These are phyloP conservation scores for Tarsius wallacei DNA, from an alignment of 2,797 vertebrate genomes.

Conservation along the genomic window DNA sequence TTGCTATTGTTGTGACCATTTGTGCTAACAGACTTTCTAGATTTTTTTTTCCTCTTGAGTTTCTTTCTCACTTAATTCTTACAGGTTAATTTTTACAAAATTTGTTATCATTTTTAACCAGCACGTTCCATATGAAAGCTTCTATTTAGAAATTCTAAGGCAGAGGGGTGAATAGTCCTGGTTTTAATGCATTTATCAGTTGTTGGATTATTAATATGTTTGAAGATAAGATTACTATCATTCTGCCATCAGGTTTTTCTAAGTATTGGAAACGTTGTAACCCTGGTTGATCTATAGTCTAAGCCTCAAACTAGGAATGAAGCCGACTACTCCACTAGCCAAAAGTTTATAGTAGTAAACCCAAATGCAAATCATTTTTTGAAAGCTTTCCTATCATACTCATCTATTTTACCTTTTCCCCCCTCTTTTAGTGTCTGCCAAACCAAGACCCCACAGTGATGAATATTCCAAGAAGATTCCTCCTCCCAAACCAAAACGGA, in stretches of 20 bases:
- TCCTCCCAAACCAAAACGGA: slow-evolving; percentile 99
- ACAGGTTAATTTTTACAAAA: slow-evolving; percentile 72
- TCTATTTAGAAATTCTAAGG: slow-evolving; percentile 78
- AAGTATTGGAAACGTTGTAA: neutral
- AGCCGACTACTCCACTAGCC: neutral
- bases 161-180: neutral
- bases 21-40: slow-evolving; percentile 62
- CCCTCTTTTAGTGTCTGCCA: slow-evolving; percentile 89
- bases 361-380: neutral
- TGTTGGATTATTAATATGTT: slow-evolving; percentile 19
- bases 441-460: slow-evolving; percentile 97
- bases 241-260: neutral
- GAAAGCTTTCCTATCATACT: neutral
- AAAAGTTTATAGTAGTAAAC: neutral
- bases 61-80: slow-evolving; percentile 66
- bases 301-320: neutral
- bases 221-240: slow-evolving; percentile 1
- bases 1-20: slow-evolving; percentile 53
- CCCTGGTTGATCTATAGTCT: neutral
- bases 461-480: slow-evolving; percentile 98
- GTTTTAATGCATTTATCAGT: neutral
- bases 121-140: neutral
- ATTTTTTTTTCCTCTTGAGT: neutral
- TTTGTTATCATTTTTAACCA: slow-evolving; percentile 59
- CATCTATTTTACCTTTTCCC: neutral